A percentile compares a stretch with the other conserved stretches of the same genome.
Evolutionary conservation across 2,888 invertebrate genomes (phyloP).

Genomic region (Kuschelorhynchus macadamiae): DNA sequence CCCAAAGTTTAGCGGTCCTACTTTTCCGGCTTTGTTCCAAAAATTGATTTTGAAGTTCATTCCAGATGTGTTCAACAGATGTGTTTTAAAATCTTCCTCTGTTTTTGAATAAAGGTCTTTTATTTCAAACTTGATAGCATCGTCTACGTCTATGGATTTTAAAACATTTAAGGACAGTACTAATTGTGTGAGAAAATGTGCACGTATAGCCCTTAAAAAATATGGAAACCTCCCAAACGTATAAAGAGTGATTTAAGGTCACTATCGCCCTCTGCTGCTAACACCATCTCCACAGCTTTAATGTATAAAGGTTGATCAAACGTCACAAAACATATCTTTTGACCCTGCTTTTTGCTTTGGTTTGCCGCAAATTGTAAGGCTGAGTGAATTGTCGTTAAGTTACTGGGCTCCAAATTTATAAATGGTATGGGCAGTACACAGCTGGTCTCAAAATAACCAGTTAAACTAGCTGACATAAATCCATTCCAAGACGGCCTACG

Average conservation of each 20-base stretch:
- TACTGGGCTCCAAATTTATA: not conserved
- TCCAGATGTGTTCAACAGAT: not conserved
- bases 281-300: constrained; percentile 10
- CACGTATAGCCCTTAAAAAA: constrained; percentile 38
- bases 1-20: constrained; percentile 10
- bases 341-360: not conserved
- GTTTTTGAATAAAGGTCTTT: not conserved
- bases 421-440: not conserved
- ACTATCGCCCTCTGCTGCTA: constrained; percentile 3
- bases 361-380: not conserved
- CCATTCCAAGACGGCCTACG: not conserved
- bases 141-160: not conserved
- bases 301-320: constrained; percentile 13
- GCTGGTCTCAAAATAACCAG: not conserved
- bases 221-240: constrained; percentile 50
- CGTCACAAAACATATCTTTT: constrained; percentile 5
- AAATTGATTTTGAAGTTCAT: constrained; percentile 1
- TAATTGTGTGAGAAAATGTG: constrained; percentile 10
- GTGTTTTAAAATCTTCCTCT: not conserved
- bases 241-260: constrained; percentile 20
- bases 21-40: not conserved
- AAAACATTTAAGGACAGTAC: constrained; percentile 1
- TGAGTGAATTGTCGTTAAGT: constrained; percentile 2
- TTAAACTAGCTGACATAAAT: not conserved
- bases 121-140: not conserved